Base-by-base conservation (phyloP, 2,888 invertebrate genomes). In the Chymomyza procnemis region DNA sequence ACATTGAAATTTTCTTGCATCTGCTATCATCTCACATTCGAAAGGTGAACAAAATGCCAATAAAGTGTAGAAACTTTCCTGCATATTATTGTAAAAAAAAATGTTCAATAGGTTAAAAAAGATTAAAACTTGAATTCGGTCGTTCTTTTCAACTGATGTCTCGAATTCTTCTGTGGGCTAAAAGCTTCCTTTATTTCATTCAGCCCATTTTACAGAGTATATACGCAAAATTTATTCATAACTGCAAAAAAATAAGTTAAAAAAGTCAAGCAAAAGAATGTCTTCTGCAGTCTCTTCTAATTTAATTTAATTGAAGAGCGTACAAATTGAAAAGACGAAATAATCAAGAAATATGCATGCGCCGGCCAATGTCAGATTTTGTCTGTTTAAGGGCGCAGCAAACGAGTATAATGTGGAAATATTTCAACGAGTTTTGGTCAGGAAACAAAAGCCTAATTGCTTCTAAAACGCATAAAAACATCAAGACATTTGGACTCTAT, bases 231-330 rank as follows among this genome's bases (percentile, higher is more conserved):
- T 41, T 41, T 1, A 12, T 41, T 3, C 34, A 41, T 12, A 41
- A 41, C 12, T 41, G 34, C 34, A 41, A 12, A 41, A 41, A 41
- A 2, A 41, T 14, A n/a, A n/a, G n/a, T 0, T 41, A 2, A 41
- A 41, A 41, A 12, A 41, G 12, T 41, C 34, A 41, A 41, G 34
- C 34, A 41, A 41, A 41, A 41, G 34, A 41, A 41, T 26, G 61
- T 41, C 54, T 34, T 9, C 18, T 16, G n/a, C 14, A n/a, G 47
- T 26, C 12, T n/a, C 22, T 50, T 41, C 62, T 56, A 41, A 64
- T 59, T 64, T 70, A 77, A 74, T 74, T 78, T 71, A 77, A 78
- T 76, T 78, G 77, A 78, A 74, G 68, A 79, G 61, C 64, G 67
- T 67, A 64, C n/a, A 21, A 55, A 55, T 22, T 14, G 2, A 19